Conservation (phyloP, 1,140 invertebrate species). For the Triops cancriformis region DNA sequence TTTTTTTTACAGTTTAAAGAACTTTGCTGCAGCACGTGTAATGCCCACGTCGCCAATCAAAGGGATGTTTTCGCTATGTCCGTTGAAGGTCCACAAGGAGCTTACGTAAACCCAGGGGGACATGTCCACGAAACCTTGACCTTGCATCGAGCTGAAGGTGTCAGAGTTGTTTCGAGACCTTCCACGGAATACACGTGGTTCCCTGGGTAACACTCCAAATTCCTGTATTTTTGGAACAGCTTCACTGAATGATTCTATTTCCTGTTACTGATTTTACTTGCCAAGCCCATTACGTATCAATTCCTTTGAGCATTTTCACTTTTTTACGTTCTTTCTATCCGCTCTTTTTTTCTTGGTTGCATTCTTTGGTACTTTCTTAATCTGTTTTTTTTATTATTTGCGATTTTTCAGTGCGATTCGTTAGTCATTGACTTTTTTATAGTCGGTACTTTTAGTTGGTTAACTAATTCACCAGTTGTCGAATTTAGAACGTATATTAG, state of each 20-base stretch:
- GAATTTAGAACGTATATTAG: slow-evolving; percentile 18
- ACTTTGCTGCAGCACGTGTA: slow-evolving; percentile 57
- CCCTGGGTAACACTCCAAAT: slow-evolving; percentile 54
- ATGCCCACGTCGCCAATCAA: slow-evolving; percentile 51
- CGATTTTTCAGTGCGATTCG: too few species aligned
- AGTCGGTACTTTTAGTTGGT: too few species aligned
- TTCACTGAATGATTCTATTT: too few species aligned
- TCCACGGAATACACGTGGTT: slow-evolving; percentile 73
- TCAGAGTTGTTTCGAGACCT: slow-evolving; percentile 45
- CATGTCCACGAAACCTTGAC: slow-evolving; percentile 74
- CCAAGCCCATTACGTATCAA: too few species aligned
- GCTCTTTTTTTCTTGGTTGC: too few species aligned
- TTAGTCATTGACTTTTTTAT: too few species aligned
- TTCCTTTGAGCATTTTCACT: too few species aligned
- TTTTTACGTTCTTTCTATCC: too few species aligned
- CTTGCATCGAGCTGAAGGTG: slow-evolving; percentile 51
- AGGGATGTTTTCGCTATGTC: slow-evolving; percentile 72
- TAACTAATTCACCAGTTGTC: slow-evolving; percentile 16
- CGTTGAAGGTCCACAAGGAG: slow-evolving; percentile 64
- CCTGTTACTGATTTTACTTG: too few species aligned
- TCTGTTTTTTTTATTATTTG: too few species aligned
- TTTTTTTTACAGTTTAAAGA: slow-evolving; percentile 45
- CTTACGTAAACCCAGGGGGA: slow-evolving; percentile 71
- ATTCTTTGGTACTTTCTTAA: too few species aligned
- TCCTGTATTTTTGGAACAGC: too few species aligned